Conservation (phyloP, 2,797 vertebrate genomes). For the Cottoperca gobio region DNA sequence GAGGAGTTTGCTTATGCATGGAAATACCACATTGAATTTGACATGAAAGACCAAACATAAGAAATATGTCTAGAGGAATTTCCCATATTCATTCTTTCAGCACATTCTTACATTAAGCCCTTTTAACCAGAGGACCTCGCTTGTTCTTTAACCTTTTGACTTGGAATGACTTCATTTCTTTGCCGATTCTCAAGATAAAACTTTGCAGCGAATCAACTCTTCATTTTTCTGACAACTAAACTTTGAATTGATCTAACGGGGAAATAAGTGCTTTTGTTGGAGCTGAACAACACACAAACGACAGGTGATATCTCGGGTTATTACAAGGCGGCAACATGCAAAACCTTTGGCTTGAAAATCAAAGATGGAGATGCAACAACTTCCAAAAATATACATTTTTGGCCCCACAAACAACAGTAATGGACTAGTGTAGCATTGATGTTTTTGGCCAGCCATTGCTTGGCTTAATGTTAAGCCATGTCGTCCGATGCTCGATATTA, state of each 20-base stretch:
- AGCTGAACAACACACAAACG: neutral
- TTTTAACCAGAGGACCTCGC: neutral
- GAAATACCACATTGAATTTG: neutral
- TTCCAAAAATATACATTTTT: too few species aligned
- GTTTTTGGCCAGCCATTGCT: neutral
- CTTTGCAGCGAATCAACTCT: neutral
- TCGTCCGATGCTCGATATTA: too few species aligned
- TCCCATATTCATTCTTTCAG: neutral
- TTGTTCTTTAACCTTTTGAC: too few species aligned
- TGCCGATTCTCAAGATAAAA: neutral
- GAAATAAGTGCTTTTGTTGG: neutral
- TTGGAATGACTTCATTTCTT: too few species aligned
- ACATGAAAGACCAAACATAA: neutral
- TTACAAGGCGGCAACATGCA: too few species aligned
- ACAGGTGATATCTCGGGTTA: too few species aligned
- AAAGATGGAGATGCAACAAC: neutral
- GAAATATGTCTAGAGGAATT: too few species aligned
- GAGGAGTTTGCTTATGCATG: neutral
- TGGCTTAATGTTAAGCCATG: neutral
- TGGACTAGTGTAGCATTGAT: neutral
- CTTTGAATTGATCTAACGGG: too few species aligned
- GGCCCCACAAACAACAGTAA: neutral
- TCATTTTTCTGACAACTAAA: neutral
- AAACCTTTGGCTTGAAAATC: neutral
- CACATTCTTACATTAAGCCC: neutral